Evolutionary conservation across 1,140 invertebrate species (phyloP).

Genomic region (Lepidotrigona ventralis): DNA sequence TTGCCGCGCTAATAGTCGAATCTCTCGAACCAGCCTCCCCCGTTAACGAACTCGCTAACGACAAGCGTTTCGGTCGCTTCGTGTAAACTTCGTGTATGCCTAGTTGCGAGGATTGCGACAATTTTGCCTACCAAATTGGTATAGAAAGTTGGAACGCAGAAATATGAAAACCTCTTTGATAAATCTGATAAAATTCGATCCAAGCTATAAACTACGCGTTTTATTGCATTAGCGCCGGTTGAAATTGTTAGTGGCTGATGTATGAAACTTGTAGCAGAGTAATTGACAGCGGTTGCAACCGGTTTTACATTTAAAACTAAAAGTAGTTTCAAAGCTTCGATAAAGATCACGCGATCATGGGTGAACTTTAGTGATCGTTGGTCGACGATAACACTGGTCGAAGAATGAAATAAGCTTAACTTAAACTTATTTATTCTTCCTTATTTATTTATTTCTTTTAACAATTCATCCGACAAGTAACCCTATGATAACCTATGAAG

Average conservation of each 20-base stretch:
- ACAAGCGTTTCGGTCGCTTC: background rate
- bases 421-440: background rate
- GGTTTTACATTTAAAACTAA: background rate
- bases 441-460: background rate
- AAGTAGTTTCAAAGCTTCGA: background rate
- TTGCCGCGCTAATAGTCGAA: constrained; percentile 6
- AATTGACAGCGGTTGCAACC: background rate
- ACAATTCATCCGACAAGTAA: background rate
- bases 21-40: background rate
- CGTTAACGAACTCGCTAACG: constrained; percentile 6
- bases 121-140: background rate
- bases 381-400: background rate
- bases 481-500: no score
- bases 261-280: background rate
- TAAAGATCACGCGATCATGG: no score
- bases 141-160: background rate
- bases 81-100: background rate
- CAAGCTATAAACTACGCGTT: background rate
- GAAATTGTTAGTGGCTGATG: background rate
- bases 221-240: background rate
- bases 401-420: background rate
- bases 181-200: background rate
- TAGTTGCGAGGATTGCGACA: background rate
- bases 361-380: background rate
- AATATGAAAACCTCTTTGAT: background rate